These are phyloP conservation scores for Malurus leucopterus DNA, from an alignment of 2,797 vertebrate species.

Conservation along the genomic window DNA sequence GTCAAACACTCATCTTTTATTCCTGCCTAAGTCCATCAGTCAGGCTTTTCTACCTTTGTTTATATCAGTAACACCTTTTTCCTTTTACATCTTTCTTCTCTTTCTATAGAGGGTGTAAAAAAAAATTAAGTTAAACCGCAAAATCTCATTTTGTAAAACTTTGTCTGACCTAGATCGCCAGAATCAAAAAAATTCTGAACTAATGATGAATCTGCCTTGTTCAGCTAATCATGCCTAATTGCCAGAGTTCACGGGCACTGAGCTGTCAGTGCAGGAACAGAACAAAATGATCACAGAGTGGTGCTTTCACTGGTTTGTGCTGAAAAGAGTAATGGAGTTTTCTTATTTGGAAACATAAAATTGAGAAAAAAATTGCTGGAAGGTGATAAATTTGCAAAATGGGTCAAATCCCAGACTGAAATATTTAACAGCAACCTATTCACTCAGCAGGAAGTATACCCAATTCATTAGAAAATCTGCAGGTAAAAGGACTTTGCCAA, in stretches of 20 bases:
- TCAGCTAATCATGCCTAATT: slow-evolving; percentile 6
- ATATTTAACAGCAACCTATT: neutral
- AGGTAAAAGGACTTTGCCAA: neutral
- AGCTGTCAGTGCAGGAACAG: neutral
- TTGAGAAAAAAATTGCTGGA: neutral
- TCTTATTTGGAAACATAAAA: neutral
- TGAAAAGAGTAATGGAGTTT: neutral
- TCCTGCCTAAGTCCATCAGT: neutral
- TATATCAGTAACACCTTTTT: neutral
- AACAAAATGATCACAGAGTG: neutral
- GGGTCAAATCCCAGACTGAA: neutral
- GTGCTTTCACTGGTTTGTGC: neutral
- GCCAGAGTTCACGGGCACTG: neutral
- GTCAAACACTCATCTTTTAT: neutral
- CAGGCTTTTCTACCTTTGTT: neutral
- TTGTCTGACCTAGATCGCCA: neutral
- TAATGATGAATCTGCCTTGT: neutral
- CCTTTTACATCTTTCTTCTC: neutral
- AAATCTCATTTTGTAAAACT: slow-evolving; percentile 1
- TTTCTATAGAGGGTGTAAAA: neutral
- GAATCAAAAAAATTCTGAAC: slow-evolving; percentile 20
- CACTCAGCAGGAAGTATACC: neutral
- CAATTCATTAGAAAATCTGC: neutral
- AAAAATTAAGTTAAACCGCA: slow-evolving; percentile 17
- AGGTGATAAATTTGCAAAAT: neutral